phyloP scores from a whole-genome alignment of 64 coral and sea anemone species.

The Pocillopora verrucosa region DNA sequence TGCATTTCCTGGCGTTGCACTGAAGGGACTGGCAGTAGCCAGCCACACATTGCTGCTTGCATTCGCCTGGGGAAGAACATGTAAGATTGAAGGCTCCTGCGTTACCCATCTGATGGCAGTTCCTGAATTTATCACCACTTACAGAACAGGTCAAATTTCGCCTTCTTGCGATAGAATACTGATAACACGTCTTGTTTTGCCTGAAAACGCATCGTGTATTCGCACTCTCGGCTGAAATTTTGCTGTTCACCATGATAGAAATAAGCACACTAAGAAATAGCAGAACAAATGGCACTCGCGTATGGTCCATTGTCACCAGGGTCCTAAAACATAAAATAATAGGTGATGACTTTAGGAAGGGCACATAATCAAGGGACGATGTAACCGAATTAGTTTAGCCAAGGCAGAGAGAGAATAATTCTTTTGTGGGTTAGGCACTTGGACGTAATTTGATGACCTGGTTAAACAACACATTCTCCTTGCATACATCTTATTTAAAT shows the following conservation, averaged over 20 bases:
- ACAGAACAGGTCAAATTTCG: slow-evolving; percentile 25
- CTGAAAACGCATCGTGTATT: slow-evolving; percentile 17
- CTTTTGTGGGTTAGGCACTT: too few relatives aligned
- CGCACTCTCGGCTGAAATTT: not conserved
- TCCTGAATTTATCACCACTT: slow-evolving; percentile 19
- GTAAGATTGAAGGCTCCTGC: slow-evolving; percentile 63
- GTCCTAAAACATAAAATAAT: not conserved
- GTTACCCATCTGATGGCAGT: slow-evolving; percentile 71
- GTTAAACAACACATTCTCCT: too few relatives aligned
- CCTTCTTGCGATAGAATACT: slow-evolving; percentile 26
- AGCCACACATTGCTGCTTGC: slow-evolving; percentile 72
- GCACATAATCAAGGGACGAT: too few relatives aligned
- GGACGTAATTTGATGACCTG: too few relatives aligned
- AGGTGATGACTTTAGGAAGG: too few relatives aligned
- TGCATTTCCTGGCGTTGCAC: slow-evolving; percentile 70
- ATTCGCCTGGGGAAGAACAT: slow-evolving; percentile 41
- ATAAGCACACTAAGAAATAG: not conserved
- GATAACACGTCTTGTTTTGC: slow-evolving; percentile 24
- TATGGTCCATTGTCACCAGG: not conserved
- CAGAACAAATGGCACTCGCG: not conserved
- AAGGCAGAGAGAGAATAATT: too few relatives aligned
- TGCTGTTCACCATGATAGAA: not conserved
- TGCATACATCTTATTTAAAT: too few relatives aligned
- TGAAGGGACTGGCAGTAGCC: slow-evolving; percentile 55
- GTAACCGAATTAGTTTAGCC: too few relatives aligned